A percentile compares a stretch with the other conserved stretches of the same genome.
Evolutionary conservation across 1,140 invertebrate genomes (phyloP).

Genomic region (Magallana gigas): DNA sequence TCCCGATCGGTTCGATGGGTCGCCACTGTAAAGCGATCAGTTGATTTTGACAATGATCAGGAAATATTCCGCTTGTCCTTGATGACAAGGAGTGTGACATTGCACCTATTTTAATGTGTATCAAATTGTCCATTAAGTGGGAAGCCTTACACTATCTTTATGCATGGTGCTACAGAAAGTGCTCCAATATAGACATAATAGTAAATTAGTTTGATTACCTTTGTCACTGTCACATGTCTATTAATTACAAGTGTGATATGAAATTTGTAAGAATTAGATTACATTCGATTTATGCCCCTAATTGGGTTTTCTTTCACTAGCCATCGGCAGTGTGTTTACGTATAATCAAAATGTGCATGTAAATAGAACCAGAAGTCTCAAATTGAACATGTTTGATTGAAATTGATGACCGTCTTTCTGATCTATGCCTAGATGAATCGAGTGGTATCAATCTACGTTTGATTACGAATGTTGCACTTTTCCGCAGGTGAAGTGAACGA

Average conservation of each 20-base stretch:
- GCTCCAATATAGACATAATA: too few relatives aligned
- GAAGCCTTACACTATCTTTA: not conserved
- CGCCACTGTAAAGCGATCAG: conserved; percentile 2
- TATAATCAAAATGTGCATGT: too few relatives aligned
- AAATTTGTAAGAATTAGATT: too few relatives aligned
- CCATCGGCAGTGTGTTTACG: too few relatives aligned
- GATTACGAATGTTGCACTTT: not conserved
- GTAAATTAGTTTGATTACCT: too few relatives aligned
- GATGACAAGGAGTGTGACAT: not conserved
- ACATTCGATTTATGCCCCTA: too few relatives aligned
- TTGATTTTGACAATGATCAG: conserved; percentile 19
- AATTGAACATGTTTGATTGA: too few relatives aligned
- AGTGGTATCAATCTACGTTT: not conserved
- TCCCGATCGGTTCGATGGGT: not conserved
- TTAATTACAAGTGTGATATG: too few relatives aligned
- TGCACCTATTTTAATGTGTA: not conserved
- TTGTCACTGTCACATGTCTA: too few relatives aligned
- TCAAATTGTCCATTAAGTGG: not conserved
- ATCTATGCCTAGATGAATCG: not conserved
- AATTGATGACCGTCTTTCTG: too few relatives aligned
- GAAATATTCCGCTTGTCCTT: not conserved
- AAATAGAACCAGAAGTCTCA: too few relatives aligned
- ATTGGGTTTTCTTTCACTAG: too few relatives aligned
- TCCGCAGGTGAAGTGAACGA: not conserved
- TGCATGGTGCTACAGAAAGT: not conserved